phyloP scores from a whole-genome alignment of 2,113 vertebrate species.

The Halcyon senegalensis region DNA sequence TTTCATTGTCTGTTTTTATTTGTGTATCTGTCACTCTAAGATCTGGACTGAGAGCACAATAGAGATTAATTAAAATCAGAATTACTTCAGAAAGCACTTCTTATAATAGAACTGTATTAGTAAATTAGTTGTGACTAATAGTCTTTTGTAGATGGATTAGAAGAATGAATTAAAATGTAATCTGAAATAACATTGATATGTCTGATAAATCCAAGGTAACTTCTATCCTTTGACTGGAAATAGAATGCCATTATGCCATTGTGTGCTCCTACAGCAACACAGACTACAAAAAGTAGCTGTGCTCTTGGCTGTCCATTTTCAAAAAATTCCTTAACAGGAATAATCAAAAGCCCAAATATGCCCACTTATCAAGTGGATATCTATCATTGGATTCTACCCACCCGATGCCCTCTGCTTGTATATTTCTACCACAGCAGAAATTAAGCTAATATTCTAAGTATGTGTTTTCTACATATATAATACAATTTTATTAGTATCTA shows the following conservation, averaged over 20 bases:
- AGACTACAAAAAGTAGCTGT: constrained; percentile 2
- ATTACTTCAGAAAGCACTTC: constrained; percentile 75
- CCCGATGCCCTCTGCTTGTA: neutral
- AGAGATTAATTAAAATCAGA: constrained; percentile 79
- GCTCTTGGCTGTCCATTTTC: neutral
- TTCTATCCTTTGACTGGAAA: constrained; percentile 4
- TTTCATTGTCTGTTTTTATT: constrained; percentile 76
- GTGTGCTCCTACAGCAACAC: neutral
- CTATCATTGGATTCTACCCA: neutral
- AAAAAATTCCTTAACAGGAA: constrained; percentile 27
- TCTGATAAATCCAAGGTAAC: constrained; percentile 57
- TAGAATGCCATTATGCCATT: constrained; percentile 24
- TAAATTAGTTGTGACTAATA: constrained; percentile 77
- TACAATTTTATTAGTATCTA: neutral
- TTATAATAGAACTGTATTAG: constrained; percentile 73
- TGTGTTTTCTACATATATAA: neutral
- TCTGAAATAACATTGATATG: constrained; percentile 63
- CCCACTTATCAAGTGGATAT: neutral
- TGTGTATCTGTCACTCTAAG: constrained; percentile 69
- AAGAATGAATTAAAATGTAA: constrained; percentile 76
- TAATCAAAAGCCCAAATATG: constrained; percentile 5
- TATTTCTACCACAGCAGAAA: neutral
- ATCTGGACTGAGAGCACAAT: constrained; percentile 65
- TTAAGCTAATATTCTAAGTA: neutral
- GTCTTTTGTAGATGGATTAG: constrained; percentile 77